phyloP scores from a whole-genome alignment of 2,888 invertebrate genomes.

The Scaptomyza caliginosa region DNA sequence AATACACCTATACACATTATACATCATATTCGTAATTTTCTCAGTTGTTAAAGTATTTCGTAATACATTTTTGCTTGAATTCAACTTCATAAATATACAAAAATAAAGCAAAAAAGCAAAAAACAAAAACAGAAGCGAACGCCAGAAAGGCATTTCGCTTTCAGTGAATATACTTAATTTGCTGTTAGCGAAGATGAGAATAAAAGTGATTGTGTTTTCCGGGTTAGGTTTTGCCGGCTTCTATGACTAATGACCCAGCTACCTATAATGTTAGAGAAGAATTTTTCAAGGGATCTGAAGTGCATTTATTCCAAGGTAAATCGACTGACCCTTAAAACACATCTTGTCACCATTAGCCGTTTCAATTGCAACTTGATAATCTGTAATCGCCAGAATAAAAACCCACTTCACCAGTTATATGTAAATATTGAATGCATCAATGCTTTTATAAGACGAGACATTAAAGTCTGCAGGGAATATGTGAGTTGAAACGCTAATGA shows the following conservation, averaged over 20 bases:
- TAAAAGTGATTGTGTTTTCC: conserved; percentile 41
- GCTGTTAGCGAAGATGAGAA: conserved; percentile 29
- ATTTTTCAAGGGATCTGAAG: conserved; percentile 2
- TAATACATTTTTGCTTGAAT: conserved; percentile 18
- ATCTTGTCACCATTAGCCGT: conserved; percentile 9
- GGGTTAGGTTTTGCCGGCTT: conserved; percentile 7
- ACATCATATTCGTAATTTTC: background rate
- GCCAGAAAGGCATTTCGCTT: conserved; percentile 69
- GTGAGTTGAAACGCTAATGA: conserved; percentile 62
- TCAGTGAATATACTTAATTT: conserved; percentile 73
- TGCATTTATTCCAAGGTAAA: conserved; percentile 28
- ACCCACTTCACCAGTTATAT: background rate
- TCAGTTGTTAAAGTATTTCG: conserved; percentile 22
- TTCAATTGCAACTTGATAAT: conserved; percentile 27
- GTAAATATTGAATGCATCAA: conserved; percentile 1
- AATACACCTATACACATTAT: background rate
- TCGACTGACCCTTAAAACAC: conserved; percentile 46
- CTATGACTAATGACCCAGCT: conserved; percentile 36
- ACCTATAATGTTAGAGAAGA: conserved; percentile 37
- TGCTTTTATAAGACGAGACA: conserved; percentile 10
- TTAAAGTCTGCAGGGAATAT: conserved; percentile 45
- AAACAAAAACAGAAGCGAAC: conserved; percentile 4
- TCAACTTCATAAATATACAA: conserved; percentile 55
- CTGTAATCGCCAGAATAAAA: conserved; percentile 5
- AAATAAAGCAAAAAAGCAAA: conserved; percentile 26